Percentiles rank a stretch among this genome's conserved stretches.
phyloP scores from a whole-genome alignment of 2,113 vertebrate species.

The Oreotrochilus melanogaster region DNA sequence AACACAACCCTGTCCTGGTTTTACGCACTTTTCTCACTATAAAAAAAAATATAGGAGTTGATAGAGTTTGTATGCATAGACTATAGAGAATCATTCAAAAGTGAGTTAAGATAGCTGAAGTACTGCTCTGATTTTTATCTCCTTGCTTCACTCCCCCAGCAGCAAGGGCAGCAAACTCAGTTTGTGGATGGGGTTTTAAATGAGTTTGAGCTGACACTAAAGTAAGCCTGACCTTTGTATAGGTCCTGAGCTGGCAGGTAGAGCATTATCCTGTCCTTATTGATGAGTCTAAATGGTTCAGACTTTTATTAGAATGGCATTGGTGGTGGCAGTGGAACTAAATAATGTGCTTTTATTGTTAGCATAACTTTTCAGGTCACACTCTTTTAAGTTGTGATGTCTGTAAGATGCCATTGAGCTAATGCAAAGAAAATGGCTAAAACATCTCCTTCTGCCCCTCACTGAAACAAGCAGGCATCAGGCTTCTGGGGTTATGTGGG shows the following conservation, averaged over 20 bases:
- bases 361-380: neutral
- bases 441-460: neutral
- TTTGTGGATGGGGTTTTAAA: neutral
- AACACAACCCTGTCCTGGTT: neutral
- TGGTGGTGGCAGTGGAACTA: neutral
- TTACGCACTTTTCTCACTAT: neutral
- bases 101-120: neutral
- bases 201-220: conserved; percentile 39
- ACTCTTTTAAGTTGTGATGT: neutral
- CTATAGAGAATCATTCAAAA: neutral
- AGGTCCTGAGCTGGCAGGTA: neutral
- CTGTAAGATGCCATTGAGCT: neutral
- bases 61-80: neutral
- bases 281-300: conserved; percentile 10
- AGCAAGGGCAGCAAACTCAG: conserved; percentile 4
- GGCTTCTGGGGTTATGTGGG: neutral
- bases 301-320: neutral
- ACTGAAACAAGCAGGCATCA: neutral
- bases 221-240: conserved; percentile 47
- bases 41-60: neutral
- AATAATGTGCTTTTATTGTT: neutral
- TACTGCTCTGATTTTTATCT: neutral
- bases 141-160: neutral
- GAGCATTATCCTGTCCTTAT: neutral
- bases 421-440: neutral